phyloP scores from a whole-genome alignment of 2,797 vertebrate genomes.

The Lepidocolaptes lacrymiger region DNA sequence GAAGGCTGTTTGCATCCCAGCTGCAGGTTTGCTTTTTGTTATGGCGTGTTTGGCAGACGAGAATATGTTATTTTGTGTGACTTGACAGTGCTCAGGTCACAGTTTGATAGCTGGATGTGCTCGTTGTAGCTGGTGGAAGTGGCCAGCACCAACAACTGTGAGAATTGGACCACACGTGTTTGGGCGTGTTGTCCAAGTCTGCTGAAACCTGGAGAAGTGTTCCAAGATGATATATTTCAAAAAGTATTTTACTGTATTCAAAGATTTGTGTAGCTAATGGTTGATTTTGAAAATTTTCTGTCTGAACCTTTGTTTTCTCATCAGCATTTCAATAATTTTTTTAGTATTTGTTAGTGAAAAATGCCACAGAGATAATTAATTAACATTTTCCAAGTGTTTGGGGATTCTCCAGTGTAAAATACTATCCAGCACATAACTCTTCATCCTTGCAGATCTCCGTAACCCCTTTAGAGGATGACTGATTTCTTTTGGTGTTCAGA shows the following conservation, averaged over 20 bases:
- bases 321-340: neutral
- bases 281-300: neutral
- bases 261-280: neutral
- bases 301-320: neutral
- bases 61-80: neutral
- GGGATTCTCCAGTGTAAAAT: neutral
- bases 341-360: neutral
- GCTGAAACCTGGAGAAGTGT: neutral
- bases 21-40: neutral
- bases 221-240: fast-evolving
- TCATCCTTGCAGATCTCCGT: slow-evolving; percentile 14
- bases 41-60: neutral
- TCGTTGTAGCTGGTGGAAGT: neutral
- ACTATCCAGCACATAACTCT: neutral
- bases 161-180: fast-evolving
- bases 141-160: fast-evolving
- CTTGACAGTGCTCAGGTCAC: neutral
- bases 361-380: neutral
- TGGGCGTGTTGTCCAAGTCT: neutral
- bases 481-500: slow-evolving; percentile 99
- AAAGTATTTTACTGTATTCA: fast-evolving
- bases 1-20: neutral
- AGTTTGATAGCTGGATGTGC: neutral
- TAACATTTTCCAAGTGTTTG: neutral
- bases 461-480: slow-evolving; percentile 94